Conservation (phyloP, 2,113 vertebrate genomes). For the Vidua chalybeata region DNA sequence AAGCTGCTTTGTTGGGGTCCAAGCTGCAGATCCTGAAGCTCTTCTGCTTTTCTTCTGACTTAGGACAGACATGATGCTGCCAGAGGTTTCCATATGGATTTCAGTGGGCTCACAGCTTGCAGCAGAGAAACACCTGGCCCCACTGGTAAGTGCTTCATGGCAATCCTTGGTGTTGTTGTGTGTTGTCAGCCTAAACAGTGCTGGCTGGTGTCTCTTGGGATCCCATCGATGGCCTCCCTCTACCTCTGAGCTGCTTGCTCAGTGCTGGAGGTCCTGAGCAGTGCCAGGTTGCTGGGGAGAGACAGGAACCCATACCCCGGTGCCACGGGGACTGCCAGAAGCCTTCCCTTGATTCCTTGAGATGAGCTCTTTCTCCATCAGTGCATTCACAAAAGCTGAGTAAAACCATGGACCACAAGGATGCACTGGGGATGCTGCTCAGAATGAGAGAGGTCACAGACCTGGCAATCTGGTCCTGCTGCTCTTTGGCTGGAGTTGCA, state of each 20-base stretch:
- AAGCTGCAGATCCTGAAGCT: not conserved
- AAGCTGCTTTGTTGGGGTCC: not conserved
- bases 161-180: not conserved
- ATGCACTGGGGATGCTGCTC: not conserved
- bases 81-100: not conserved
- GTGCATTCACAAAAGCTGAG: not conserved
- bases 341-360: not conserved
- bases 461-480: not conserved
- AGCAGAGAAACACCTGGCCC: not conserved
- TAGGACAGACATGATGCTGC: not conserved
- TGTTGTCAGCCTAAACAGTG: not conserved
- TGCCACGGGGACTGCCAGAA: not conserved
- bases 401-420: not conserved
- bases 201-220: not conserved
- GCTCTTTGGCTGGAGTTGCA: not conserved
- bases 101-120: not conserved
- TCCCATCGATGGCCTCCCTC: not conserved
- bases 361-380: not conserved
- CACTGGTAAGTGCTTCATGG: constrained; percentile 12
- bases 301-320: rapidly evolving
- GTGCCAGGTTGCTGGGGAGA: not conserved
- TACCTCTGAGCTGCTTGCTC: not conserved
- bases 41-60: not conserved
- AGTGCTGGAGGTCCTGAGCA: not conserved
- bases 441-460: not conserved